Evolutionary conservation across 2,888 invertebrate genomes (phyloP).

Genomic region (Cyclophora punctaria): DNA sequence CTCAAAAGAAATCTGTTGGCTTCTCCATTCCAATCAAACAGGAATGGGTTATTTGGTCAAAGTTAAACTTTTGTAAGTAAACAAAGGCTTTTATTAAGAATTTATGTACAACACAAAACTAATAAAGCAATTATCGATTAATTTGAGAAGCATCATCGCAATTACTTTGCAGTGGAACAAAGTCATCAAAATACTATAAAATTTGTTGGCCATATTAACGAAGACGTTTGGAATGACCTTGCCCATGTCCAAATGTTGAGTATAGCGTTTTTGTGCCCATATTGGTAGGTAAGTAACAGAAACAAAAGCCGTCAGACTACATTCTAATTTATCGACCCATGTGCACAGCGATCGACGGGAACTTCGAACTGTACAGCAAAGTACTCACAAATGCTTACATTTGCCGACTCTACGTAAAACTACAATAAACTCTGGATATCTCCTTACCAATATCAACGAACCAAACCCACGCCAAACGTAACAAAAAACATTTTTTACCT

Average conservation of each 20-base stretch:
- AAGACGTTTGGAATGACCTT: constrained; percentile 6
- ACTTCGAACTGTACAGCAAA: no score
- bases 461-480: constrained; percentile 38
- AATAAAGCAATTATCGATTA: no score
- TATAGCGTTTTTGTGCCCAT: constrained; percentile 5
- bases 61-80: no score
- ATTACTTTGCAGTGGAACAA: no score
- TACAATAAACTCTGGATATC: background rate
- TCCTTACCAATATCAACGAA: constrained; percentile 10
- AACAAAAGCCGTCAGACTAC: constrained; percentile 25
- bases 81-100: no score
- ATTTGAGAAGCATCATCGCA: no score
- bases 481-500: constrained; percentile 64
- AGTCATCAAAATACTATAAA: no score
- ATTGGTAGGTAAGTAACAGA: constrained; percentile 3
- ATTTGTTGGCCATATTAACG: background rate
- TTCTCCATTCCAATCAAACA: no score
- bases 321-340: constrained; percentile 46
- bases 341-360: constrained; percentile 26
- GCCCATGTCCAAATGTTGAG: constrained; percentile 1
- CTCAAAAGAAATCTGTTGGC: no score
- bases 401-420: background rate
- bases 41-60: no score
- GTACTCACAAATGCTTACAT: background rate
- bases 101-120: no score